Evolutionary conservation across 2,888 invertebrate genomes (phyloP).

Genomic region (Altica lythri): DNA sequence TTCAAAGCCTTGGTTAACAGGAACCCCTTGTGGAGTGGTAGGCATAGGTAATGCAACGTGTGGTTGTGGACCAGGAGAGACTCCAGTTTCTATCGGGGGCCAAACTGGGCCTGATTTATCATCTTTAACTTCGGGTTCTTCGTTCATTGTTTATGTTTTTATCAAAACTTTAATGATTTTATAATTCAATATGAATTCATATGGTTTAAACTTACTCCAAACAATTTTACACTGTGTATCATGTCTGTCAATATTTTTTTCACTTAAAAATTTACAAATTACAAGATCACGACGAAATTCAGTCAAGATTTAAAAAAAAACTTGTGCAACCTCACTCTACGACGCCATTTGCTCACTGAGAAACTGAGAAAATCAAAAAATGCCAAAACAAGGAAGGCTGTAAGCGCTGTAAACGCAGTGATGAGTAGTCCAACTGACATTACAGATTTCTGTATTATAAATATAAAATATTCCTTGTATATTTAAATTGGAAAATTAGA

Average conservation of each 20-base stretch:
- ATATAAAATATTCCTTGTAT: no score
- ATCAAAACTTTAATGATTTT: slow-evolving; percentile 39
- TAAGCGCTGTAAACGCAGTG: slow-evolving; percentile 31
- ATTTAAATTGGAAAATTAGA: no score
- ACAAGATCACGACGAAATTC: slow-evolving; percentile 48
- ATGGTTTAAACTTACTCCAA: slow-evolving; percentile 21
- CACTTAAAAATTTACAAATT: slow-evolving; percentile 23
- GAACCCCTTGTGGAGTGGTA: slow-evolving; percentile 64
- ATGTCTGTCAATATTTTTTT: slow-evolving; percentile 24
- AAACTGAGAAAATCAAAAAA: slow-evolving; percentile 49
- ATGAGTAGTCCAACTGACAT: slow-evolving; percentile 25
- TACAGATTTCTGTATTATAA: slow-evolving; percentile 6
- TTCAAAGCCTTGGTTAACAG: slow-evolving; percentile 58
- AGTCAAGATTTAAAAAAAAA: slow-evolving; percentile 55
- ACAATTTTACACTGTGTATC: slow-evolving; percentile 26
- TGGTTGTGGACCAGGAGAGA: slow-evolving; percentile 48
- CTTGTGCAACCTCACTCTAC: slow-evolving; percentile 55
- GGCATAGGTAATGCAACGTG: slow-evolving; percentile 61
- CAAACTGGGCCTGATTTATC: slow-evolving; percentile 48
- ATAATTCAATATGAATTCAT: slow-evolving; percentile 33
- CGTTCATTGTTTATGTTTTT: slow-evolving; percentile 53
- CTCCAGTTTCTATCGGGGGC: slow-evolving; percentile 52
- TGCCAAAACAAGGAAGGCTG: slow-evolving; percentile 43
- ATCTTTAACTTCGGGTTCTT: slow-evolving; percentile 54
- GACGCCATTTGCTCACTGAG: slow-evolving; percentile 60